Percentiles rank a stretch among this genome's conserved stretches.
Conservation (phyloP, 2,888 invertebrate genomes). For the Drosophila birchii region DNA sequence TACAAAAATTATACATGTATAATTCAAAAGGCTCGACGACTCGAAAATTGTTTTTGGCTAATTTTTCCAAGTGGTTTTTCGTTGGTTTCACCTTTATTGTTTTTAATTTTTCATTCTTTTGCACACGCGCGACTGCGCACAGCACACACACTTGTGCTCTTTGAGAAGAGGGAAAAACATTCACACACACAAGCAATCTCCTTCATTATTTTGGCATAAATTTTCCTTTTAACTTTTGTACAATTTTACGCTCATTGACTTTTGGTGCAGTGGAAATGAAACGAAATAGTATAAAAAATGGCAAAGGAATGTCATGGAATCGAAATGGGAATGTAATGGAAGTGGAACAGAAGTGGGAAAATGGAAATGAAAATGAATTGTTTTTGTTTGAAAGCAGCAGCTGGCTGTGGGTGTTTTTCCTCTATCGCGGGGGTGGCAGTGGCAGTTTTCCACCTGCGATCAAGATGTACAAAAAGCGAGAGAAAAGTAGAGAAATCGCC, state of each 20-base stretch:
- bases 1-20: slow-evolving; percentile 10
- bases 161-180: not conserved
- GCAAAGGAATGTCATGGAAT: slow-evolving; percentile 14
- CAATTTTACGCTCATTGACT: slow-evolving; percentile 71
- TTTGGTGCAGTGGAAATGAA: slow-evolving; percentile 43
- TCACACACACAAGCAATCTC: not conserved
- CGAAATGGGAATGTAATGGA: not conserved
- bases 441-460: slow-evolving; percentile 21
- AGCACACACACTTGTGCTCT: slow-evolving; percentile 3
- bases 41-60: slow-evolving; percentile 58
- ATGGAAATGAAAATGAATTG: slow-evolving; percentile 5
- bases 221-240: slow-evolving; percentile 65
- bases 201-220: slow-evolving; percentile 29
- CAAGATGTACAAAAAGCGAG: not conserved
- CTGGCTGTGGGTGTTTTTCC: slow-evolving; percentile 9
- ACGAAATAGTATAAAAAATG: slow-evolving; percentile 14
- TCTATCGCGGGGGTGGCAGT: slow-evolving; percentile 5
- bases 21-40: slow-evolving; percentile 16
- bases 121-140: slow-evolving; percentile 70
- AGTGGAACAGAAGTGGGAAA: not conserved
- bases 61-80: slow-evolving; percentile 49
- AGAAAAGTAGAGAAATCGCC: slow-evolving; percentile 19
- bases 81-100: slow-evolving; percentile 3
- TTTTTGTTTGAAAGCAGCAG: slow-evolving; percentile 27
- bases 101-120: slow-evolving; percentile 27